A percentile compares a stretch with the other conserved stretches of the same genome.
Evolutionary conservation across 2,888 invertebrate species (phyloP).

Genomic region (Nudaria mundana): DNA sequence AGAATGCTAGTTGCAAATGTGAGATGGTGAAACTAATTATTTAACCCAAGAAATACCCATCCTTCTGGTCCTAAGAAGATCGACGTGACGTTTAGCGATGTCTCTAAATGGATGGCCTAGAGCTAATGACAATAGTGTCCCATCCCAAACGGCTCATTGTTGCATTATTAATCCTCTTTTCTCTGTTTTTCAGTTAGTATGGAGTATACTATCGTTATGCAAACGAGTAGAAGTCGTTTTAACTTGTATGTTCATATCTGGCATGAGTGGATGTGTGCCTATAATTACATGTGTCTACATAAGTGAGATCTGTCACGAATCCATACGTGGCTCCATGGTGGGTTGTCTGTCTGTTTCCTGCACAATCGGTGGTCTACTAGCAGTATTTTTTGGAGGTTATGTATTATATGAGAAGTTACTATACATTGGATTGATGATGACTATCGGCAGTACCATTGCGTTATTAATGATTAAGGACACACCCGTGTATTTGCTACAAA

Average conservation of each 20-base stretch:
- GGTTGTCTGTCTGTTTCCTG: constrained; percentile 17
- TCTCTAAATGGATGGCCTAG: too few relatives aligned
- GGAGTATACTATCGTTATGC: constrained; percentile 15
- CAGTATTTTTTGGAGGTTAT: constrained; percentile 24
- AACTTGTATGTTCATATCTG: constrained; percentile 23
- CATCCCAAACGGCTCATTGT: too few relatives aligned
- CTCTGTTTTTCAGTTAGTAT: constrained; percentile 20
- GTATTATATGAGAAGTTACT: constrained; percentile 18
- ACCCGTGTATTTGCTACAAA: constrained; percentile 25
- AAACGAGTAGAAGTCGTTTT: constrained; percentile 23
- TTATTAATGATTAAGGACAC: constrained; percentile 22
- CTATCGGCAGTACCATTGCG: not conserved
- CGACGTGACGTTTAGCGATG: too few relatives aligned
- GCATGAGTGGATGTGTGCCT: constrained; percentile 14
- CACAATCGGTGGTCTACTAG: constrained; percentile 22
- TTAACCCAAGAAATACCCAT: too few relatives aligned
- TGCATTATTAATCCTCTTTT: too few relatives aligned
- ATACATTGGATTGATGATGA: constrained; percentile 16
- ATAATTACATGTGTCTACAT: constrained; percentile 27
- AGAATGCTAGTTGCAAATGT: too few relatives aligned
- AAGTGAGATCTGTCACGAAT: constrained; percentile 31
- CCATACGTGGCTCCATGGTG: constrained; percentile 32
- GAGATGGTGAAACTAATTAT: too few relatives aligned
- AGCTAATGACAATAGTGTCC: too few relatives aligned
- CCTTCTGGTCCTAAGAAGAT: too few relatives aligned